phyloP scores from a whole-genome alignment of 2,797 vertebrate genomes.

The Chaetodon trifasciatus region DNA sequence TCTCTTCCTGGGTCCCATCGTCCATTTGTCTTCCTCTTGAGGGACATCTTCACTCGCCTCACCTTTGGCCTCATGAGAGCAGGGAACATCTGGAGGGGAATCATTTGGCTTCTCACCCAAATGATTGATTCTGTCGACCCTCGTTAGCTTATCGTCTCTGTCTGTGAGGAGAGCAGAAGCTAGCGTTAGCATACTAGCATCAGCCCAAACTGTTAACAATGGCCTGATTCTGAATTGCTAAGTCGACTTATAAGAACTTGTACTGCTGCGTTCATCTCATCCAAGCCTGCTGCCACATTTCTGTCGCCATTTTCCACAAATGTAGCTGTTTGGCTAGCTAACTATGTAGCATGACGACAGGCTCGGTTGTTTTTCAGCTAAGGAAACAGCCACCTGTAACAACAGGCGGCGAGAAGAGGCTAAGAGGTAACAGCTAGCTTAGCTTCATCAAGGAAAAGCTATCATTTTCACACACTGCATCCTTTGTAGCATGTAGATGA shows the following conservation, averaged over 20 bases:
- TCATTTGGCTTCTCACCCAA: not conserved
- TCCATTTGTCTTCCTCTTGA: slow-evolving; percentile 47
- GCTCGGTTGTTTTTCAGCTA: too few relatives aligned
- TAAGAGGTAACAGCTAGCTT: not conserved
- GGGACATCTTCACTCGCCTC: slow-evolving; percentile 33
- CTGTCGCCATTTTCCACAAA: too few relatives aligned
- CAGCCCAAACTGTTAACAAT: not conserved
- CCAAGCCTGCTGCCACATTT: not conserved
- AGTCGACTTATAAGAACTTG: too few relatives aligned
- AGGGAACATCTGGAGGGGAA: slow-evolving; percentile 63
- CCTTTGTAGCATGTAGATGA: too few relatives aligned
- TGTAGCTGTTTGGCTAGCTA: too few relatives aligned
- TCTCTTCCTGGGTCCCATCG: slow-evolving; percentile 65
- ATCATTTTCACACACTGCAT: not conserved
- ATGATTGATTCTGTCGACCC: slow-evolving; percentile 28
- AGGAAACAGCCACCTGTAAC: too few relatives aligned
- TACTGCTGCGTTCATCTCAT: not conserved
- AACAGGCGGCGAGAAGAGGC: too few relatives aligned
- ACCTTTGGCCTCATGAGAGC: slow-evolving; percentile 44
- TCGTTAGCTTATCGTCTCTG: not conserved
- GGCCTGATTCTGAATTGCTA: too few relatives aligned
- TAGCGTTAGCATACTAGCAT: not conserved
- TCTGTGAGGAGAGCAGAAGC: not conserved
- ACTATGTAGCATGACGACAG: too few relatives aligned
- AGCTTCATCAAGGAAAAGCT: not conserved